Percentiles rank a stretch among this genome's conserved stretches.
phyloP scores from a whole-genome alignment of 2,797 vertebrate species.

The Molossus molossus region DNA sequence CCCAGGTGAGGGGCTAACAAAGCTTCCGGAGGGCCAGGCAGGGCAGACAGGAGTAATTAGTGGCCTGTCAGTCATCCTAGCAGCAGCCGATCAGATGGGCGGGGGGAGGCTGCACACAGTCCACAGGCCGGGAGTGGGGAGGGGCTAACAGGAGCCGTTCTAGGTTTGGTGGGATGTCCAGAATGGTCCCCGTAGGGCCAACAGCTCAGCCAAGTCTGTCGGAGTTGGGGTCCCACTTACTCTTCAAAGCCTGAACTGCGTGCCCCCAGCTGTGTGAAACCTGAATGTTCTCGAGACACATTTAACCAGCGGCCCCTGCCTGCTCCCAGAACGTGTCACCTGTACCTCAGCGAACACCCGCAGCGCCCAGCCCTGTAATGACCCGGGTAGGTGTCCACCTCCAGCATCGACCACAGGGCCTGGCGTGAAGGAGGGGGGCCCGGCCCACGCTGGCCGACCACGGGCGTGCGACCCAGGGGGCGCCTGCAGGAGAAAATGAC shows the following conservation, averaged over 20 bases:
- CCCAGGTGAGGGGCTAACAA: conserved; percentile 80
- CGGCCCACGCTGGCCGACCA: rapidly evolving
- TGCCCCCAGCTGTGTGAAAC: not conserved
- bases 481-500: not conserved
- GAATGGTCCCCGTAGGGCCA: not conserved
- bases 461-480: not conserved
- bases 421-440: not conserved
- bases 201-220: not conserved
- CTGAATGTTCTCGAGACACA: not conserved
- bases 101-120: conserved; percentile 69
- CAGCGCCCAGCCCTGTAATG: not conserved
- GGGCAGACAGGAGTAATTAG: conserved; percentile 87
- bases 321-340: not conserved
- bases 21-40: conserved; percentile 80
- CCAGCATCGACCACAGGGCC: not conserved
- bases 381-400: no score
- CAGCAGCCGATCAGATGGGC: conserved; percentile 81
- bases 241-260: not conserved
- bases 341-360: rapidly evolving
- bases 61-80: conserved; percentile 88
- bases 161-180: not conserved
- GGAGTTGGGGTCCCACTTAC: not conserved
- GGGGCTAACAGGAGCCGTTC: conserved; percentile 71
- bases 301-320: not conserved
- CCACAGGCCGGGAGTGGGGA: not conserved